phyloP scores from a whole-genome alignment of 23 tunicate species.

The Clavelina lepadiformis region DNA sequence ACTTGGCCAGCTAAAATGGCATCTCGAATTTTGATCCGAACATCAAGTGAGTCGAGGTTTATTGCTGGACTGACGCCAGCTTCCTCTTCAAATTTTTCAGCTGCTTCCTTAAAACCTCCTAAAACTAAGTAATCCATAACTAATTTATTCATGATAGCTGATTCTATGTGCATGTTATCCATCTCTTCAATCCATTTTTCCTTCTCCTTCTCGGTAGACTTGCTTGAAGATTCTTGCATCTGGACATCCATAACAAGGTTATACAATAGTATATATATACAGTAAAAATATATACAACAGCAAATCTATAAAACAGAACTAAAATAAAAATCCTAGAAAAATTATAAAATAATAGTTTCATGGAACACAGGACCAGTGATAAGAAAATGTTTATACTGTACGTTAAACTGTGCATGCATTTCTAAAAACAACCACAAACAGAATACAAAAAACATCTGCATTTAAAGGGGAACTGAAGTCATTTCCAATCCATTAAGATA shows the following conservation, averaged over 20 bases:
- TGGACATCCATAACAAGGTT: constrained; percentile 84
- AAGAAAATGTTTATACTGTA: too few species aligned
- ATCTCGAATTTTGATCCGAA: constrained; percentile 70
- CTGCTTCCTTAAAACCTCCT: constrained; percentile 94
- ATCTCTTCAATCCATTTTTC: constrained; percentile 78
- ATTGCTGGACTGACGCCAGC: constrained; percentile 43
- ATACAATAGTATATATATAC: too few species aligned
- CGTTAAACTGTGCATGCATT: too few species aligned
- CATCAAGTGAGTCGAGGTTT: constrained; percentile 45
- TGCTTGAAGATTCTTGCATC: constrained; percentile 60
- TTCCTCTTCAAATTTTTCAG: constrained; percentile 92
- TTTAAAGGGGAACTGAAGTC: too few species aligned
- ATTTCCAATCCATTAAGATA: too few species aligned
- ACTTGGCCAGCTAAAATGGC: constrained; percentile 83
- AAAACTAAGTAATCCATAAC: constrained; percentile 89
- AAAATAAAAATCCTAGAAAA: too few species aligned
- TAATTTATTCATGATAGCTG: constrained; percentile 74
- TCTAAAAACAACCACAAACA: too few species aligned
- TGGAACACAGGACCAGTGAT: too few species aligned
- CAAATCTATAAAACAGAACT: too few species aligned
- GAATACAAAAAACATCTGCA: too few species aligned
- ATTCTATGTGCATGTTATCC: constrained; percentile 79
- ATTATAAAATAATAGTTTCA: too few species aligned
- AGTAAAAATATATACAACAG: too few species aligned
- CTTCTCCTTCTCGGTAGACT: constrained; percentile 29